Conservation (phyloP, 2,888 invertebrate species). For the Parasteatoda lunata region DNA sequence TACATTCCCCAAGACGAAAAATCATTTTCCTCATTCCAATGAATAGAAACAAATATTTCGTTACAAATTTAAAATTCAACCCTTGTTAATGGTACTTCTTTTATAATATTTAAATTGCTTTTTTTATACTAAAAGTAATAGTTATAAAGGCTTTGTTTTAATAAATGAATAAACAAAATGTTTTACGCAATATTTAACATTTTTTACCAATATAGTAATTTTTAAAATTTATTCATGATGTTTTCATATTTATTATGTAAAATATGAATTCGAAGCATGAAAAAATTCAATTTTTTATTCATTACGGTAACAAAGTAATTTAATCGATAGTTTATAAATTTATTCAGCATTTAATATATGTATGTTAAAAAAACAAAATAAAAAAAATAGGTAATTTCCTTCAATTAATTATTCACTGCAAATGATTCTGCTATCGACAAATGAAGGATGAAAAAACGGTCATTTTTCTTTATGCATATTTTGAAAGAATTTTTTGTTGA, state of each 20-base stretch:
- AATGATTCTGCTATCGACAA: conserved; percentile 58
- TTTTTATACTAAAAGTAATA: conserved; percentile 1
- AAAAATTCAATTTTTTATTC: background rate
- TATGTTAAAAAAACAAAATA: background rate
- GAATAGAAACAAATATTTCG: background rate
- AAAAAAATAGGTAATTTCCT: conserved; percentile 24
- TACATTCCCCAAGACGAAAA: no score
- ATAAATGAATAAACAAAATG: no score
- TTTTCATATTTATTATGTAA: no score
- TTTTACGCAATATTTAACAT: no score
- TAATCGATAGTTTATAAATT: conserved; percentile 1
- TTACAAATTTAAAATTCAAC: background rate
- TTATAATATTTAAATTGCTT: background rate
- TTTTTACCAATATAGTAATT: no score
- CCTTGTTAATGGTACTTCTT: background rate
- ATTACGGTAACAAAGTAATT: background rate
- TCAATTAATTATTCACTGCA: conserved; percentile 43
- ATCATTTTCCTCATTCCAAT: background rate
- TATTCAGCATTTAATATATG: background rate
- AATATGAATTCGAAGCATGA: background rate
- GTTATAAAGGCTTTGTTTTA: no score
- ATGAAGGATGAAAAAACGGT: conserved; percentile 29
- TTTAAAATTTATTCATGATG: no score
- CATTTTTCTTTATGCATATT: conserved; percentile 20
- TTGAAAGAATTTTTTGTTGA: conserved; percentile 35